Evolutionary conservation across 2,888 invertebrate species (phyloP).

Genomic region (Brachynemurus nebulosus): DNA sequence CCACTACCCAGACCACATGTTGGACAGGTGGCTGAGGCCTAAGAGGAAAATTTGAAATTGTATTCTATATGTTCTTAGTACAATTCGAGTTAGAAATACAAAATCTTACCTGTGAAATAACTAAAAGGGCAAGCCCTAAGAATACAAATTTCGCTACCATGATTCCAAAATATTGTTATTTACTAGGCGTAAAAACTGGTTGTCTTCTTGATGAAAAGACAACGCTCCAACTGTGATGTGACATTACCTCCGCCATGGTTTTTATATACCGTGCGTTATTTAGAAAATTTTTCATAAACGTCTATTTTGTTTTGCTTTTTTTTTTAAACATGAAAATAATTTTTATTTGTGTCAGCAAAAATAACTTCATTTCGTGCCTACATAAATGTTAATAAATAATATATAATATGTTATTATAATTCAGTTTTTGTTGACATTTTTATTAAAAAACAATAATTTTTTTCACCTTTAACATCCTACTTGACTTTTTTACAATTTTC

Average conservation of each 20-base stretch:
- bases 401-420: too few relatives aligned
- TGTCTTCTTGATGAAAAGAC: neutral
- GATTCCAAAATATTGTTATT: neutral
- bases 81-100: neutral
- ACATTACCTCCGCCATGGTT: neutral
- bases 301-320: too few relatives aligned
- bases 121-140: neutral
- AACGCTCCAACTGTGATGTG: neutral
- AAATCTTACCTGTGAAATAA: neutral
- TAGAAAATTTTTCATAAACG: too few relatives aligned
- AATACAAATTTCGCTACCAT: neutral
- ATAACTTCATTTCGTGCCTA: too few relatives aligned
- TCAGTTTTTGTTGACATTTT: too few relatives aligned
- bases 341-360: too few relatives aligned
- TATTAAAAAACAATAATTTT: too few relatives aligned
- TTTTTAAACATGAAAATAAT: too few relatives aligned
- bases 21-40: conserved; percentile 10
- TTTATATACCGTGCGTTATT: too few relatives aligned
- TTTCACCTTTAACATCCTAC: too few relatives aligned
- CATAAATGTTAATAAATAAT: too few relatives aligned
- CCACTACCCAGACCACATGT: conserved; percentile 23
- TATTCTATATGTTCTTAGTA: neutral
- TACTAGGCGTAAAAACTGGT: neutral
- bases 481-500: too few relatives aligned
- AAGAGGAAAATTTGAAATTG: neutral